Evolutionary conservation across 2,113 vertebrate genomes (phyloP), one percentile per base, ranked within the genome.

Genomic region (Chlamydotis undulata): DNA sequence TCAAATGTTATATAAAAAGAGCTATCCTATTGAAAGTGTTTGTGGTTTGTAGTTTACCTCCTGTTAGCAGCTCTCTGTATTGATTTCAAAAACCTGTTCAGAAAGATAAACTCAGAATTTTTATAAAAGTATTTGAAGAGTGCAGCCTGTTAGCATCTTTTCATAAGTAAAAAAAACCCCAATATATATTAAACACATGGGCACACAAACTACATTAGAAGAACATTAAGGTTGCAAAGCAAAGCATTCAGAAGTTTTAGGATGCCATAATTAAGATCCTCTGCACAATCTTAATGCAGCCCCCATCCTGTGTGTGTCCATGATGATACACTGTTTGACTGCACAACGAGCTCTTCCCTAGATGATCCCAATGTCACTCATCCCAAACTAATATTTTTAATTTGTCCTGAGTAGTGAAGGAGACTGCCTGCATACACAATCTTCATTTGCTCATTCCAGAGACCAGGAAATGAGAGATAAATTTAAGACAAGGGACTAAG

Each of bases 1-100:
- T 97, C 96, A 97, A 97, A 97, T 94, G 96, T 96, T 97, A 97
- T 97, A 97, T 97, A 97, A 97, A 98, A 97, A 97, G 97, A 97
- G 96, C 95, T 95, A 94, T 97, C 95, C 96, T 96, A 96, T 97
- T 96, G 95, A 98, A 97, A 97, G 96, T 93, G 75, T 96, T 97
- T 96, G 97, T 93, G 93, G 96, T 96, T 97, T 97, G 97, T 93
- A 95, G 95, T 96, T 97, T 97, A 95, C 97, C 97, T 97, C 97
- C 97, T 97, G 96, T 96, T 97, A 97, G 95, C 35, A 2, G 79
- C 88, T 97, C 91, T 97, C 96, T 90, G 75, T 97, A 97, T 97
- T 95, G 97, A 97, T 98, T 98, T 97, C 96, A 97, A 97, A 97
- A 96, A 96, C 96, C 93, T 97, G 94, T 80, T 95, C 93, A 96